A percentile compares a stretch with the other conserved stretches of the same genome.
These are phyloP conservation scores for Sicus ferrugineus DNA, from an alignment of 2,888 invertebrate species.

Conservation along the genomic window DNA sequence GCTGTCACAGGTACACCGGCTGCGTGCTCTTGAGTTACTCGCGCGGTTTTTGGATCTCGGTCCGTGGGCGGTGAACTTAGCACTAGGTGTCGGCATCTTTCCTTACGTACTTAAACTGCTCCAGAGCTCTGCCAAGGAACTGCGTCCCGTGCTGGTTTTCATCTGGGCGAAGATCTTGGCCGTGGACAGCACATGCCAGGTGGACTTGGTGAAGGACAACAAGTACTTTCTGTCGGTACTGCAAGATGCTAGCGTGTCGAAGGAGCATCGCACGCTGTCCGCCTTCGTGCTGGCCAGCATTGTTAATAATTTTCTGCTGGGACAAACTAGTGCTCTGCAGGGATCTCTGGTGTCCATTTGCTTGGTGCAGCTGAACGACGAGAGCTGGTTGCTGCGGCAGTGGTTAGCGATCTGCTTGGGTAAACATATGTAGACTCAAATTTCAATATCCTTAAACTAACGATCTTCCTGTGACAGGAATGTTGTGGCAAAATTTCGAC, in stretches of 20 bases:
- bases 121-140: slow-evolving; percentile 92
- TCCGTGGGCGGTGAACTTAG: slow-evolving; percentile 93
- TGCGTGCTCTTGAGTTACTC: slow-evolving; percentile 92
- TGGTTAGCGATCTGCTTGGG: slow-evolving; percentile 96
- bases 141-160: slow-evolving; percentile 92
- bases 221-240: slow-evolving; percentile 94
- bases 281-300: slow-evolving; percentile 95
- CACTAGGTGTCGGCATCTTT: slow-evolving; percentile 97
- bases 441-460: background rate
- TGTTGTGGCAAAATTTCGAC: slow-evolving; percentile 87
- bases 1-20: slow-evolving; percentile 79
- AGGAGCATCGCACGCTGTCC: slow-evolving; percentile 89
- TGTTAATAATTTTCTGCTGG: slow-evolving; percentile 86
- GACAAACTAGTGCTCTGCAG: slow-evolving; percentile 90
- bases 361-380: slow-evolving; percentile 84
- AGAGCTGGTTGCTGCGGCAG: slow-evolving; percentile 73
- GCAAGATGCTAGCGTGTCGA: slow-evolving; percentile 84
- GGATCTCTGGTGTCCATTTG: slow-evolving; percentile 91
- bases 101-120: slow-evolving; percentile 97
- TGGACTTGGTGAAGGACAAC: slow-evolving; percentile 93
- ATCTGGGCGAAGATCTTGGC: slow-evolving; percentile 99
- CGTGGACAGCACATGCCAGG: slow-evolving; percentile 95
- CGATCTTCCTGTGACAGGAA: slow-evolving; percentile 38
- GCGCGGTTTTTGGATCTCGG: slow-evolving; percentile 95
- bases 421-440: slow-evolving; percentile 42